Evolutionary conservation across 2,797 vertebrate species (phyloP).

Genomic region (Sylvia borin): DNA sequence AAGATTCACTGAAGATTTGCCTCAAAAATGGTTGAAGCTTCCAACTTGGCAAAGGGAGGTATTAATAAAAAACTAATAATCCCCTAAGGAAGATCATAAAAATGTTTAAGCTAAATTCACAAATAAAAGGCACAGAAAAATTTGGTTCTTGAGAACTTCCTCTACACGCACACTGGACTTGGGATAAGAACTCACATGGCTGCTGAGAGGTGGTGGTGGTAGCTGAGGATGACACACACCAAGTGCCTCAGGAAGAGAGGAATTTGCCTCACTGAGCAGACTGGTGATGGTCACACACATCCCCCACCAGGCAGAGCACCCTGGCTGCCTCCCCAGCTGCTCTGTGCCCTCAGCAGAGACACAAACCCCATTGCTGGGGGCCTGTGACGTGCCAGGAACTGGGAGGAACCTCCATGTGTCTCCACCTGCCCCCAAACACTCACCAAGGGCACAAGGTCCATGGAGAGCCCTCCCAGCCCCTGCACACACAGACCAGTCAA

Average conservation of each 20-base stretch:
- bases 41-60: neutral
- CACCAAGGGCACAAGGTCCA: neutral
- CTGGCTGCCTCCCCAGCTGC: rapidly evolving
- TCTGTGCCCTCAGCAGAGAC: rapidly evolving
- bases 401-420: rapidly evolving
- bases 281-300: rapidly evolving
- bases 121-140: neutral
- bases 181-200: rapidly evolving
- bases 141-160: neutral
- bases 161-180: neutral
- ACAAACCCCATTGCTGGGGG: neutral
- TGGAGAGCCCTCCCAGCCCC: neutral
- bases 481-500: neutral
- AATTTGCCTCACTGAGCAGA: neutral
- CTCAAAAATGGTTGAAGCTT: neutral
- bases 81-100: neutral
- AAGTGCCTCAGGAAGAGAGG: neutral
- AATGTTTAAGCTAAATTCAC: neutral
- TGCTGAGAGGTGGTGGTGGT: neutral
- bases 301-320: neutral
- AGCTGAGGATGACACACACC: neutral
- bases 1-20: neutral
- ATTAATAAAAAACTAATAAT: neutral
- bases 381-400: neutral
- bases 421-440: neutral